A percentile compares a stretch with the other conserved stretches of the same genome.
phyloP scores from a whole-genome alignment of 2,888 invertebrate genomes.

The Heliconius ismenius region DNA sequence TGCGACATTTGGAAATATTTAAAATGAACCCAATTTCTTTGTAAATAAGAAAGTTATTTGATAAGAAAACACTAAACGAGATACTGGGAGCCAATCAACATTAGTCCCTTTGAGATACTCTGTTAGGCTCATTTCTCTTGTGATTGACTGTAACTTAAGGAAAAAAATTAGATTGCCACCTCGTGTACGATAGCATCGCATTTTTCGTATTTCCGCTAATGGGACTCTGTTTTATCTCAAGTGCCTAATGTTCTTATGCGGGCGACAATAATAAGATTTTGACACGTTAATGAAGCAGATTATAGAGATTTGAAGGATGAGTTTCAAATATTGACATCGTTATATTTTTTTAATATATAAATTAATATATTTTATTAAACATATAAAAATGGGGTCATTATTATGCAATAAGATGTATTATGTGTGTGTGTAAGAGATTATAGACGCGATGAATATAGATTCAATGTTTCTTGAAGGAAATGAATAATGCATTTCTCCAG shows the following conservation, averaged over 20 bases:
- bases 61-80: constrained; percentile 38
- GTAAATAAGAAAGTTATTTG: constrained; percentile 43
- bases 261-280: constrained; percentile 79
- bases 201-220: constrained; percentile 72
- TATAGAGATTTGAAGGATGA: constrained; percentile 47
- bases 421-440: no score
- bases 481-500: neutral
- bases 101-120: constrained; percentile 72
- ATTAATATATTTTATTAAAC: neutral
- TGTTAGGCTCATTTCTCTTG: constrained; percentile 72
- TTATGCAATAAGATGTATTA: neutral
- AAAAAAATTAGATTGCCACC: constrained; percentile 79
- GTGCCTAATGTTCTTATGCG: constrained; percentile 78
- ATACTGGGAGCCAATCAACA: constrained; percentile 72
- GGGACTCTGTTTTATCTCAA: constrained; percentile 80
- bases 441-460: neutral
- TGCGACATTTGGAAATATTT: constrained; percentile 34
- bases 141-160: constrained; percentile 75
- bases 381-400: neutral
- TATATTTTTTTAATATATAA: neutral
- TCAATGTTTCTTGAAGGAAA: neutral
- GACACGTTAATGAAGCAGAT: constrained; percentile 75
- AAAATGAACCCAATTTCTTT: constrained; percentile 46
- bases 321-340: neutral
- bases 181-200: constrained; percentile 73